These are phyloP conservation scores for Platycnemis pennipes DNA, from an alignment of 2,888 invertebrate species.

Conservation along the genomic window DNA sequence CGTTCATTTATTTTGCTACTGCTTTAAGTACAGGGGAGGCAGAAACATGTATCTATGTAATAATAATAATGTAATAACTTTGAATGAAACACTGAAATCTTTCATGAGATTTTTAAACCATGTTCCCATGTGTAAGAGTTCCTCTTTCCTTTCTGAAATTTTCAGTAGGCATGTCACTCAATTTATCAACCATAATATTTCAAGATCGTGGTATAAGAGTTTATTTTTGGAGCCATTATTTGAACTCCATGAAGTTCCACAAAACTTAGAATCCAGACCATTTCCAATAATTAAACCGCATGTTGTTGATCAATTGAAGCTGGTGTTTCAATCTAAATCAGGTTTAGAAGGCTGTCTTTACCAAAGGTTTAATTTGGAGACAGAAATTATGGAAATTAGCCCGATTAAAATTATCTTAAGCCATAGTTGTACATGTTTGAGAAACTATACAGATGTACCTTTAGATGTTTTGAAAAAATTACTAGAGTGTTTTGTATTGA, in stretches of 20 bases:
- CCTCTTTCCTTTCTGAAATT: not conserved
- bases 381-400: not conserved
- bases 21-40: conserved; percentile 18
- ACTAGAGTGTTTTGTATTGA: conserved; percentile 13
- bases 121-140: not conserved
- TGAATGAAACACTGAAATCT: not conserved
- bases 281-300: not conserved
- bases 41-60: not conserved
- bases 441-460: not conserved
- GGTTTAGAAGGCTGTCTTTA: not conserved
- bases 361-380: not conserved
- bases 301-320: not conserved
- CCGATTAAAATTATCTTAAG: conserved; percentile 34
- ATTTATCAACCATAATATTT: not conserved
- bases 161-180: not conserved
- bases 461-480: not conserved
- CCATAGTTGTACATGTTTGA: not conserved
- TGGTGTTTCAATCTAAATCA: not conserved
- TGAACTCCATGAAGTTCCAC: not conserved
- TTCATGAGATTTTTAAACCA: conserved; percentile 13
- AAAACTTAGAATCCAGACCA: not conserved
- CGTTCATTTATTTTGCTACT: conserved; percentile 17
- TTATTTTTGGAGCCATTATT: conserved; percentile 44
- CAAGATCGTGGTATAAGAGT: not conserved
- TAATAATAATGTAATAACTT: not conserved